Percentiles rank a stretch among this genome's conserved stretches.
These are phyloP conservation scores for Drosophila novamexicana DNA, from an alignment of 1,140 invertebrate species.

Conservation along the genomic window DNA sequence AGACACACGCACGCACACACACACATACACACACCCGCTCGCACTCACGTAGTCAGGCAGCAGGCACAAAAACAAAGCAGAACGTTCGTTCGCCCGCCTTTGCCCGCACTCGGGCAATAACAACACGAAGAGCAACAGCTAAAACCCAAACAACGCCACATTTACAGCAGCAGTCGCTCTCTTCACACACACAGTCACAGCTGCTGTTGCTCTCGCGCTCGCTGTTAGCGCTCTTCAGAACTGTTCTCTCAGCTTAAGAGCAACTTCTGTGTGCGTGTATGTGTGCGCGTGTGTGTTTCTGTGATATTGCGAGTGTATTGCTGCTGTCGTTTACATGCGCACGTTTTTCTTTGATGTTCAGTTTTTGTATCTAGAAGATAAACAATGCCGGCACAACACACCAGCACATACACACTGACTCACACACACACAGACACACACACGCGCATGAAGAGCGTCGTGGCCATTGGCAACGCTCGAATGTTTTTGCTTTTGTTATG, in stretches of 20 bases:
- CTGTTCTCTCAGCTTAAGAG: slow-evolving; percentile 25
- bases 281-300: slow-evolving; percentile 3
- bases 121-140: slow-evolving; percentile 19
- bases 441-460: slow-evolving; percentile 25
- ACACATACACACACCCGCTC: slow-evolving; percentile 4
- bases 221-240: slow-evolving; percentile 44
- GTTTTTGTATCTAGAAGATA: slow-evolving; percentile 76
- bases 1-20: slow-evolving; percentile 38
- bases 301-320: slow-evolving; percentile 39
- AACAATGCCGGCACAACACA: slow-evolving; percentile 81
- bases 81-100: slow-evolving; percentile 4
- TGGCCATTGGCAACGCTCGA: slow-evolving; percentile 42
- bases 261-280: background rate
- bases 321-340: slow-evolving; percentile 46
- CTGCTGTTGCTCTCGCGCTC: background rate
- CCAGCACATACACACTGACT: slow-evolving; percentile 13
- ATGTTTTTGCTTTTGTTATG: slow-evolving; percentile 77
- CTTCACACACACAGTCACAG: background rate
- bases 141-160: slow-evolving; percentile 22
- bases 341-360: slow-evolving; percentile 76
- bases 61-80: slow-evolving; percentile 35
- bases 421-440: slow-evolving; percentile 3
- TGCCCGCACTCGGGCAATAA: slow-evolving; percentile 1
- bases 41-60: background rate
- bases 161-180: slow-evolving; percentile 4